These are phyloP conservation scores for Trididemnum clinides DNA, from an alignment of 23 tunicate genomes.

Conservation along the genomic window DNA sequence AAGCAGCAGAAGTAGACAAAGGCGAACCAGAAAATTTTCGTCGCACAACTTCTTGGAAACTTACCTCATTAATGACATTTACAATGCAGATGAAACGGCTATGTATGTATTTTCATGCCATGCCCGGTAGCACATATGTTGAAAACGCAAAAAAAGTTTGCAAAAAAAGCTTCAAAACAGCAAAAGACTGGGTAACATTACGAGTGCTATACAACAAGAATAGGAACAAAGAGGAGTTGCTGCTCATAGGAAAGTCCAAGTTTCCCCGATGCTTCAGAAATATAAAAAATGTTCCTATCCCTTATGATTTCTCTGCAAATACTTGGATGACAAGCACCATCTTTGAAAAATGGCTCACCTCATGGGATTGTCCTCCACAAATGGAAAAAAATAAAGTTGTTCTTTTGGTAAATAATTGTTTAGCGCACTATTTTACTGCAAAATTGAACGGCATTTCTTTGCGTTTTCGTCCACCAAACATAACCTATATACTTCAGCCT, in stretches of 20 bases:
- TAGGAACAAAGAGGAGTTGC: background rate
- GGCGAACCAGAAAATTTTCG: constrained; percentile 4
- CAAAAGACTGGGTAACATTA: background rate
- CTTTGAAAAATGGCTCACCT: background rate
- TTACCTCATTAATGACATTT: background rate
- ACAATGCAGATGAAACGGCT: background rate
- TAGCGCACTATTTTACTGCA: too few species aligned
- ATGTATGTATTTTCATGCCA: background rate
- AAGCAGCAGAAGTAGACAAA: background rate
- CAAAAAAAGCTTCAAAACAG: background rate
- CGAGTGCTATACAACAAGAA: background rate
- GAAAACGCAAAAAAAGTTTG: background rate
- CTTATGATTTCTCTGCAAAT: background rate
- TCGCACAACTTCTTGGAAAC: background rate
- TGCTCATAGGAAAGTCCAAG: background rate
- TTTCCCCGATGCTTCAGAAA: background rate
- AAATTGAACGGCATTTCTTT: too few species aligned
- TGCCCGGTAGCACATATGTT: background rate
- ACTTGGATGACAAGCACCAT: background rate
- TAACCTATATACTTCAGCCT: background rate
- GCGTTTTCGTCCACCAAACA: too few species aligned
- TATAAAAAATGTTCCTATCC: background rate
- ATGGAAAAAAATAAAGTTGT: background rate
- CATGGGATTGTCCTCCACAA: background rate
- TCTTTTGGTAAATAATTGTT: background rate